Conservation (phyloP, 2,797 vertebrate genomes). For the Glossophaga mutica region DNA sequence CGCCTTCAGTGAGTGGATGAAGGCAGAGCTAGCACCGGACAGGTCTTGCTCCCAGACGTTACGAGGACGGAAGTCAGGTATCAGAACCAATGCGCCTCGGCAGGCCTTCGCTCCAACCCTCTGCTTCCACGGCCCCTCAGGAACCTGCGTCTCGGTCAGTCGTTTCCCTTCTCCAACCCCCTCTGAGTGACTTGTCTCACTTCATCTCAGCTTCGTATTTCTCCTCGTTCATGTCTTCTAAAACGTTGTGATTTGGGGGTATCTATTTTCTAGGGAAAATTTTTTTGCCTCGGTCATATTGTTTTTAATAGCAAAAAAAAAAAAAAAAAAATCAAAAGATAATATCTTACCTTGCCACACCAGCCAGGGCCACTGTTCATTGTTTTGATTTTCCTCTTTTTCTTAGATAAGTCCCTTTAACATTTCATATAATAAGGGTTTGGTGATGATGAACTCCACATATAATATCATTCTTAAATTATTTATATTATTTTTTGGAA, state of each 20-base stretch:
- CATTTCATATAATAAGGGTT: no score
- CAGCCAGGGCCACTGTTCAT: no score
- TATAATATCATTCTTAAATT: not conserved
- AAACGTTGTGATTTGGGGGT: not conserved
- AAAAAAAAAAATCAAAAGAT: not conserved
- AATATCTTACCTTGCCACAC: not conserved
- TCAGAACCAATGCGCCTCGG: not conserved
- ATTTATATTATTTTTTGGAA: conserved; percentile 42
- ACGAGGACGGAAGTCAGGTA: not conserved
- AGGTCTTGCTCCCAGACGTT: not conserved
- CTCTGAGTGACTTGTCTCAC: not conserved
- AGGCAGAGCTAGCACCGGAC: not conserved
- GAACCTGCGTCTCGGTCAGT: not conserved
- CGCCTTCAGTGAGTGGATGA: not conserved
- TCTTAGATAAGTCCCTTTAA: no score
- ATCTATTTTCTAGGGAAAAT: not conserved
- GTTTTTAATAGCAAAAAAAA: not conserved
- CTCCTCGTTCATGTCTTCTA: not conserved
- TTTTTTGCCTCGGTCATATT: not conserved
- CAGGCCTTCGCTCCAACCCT: not conserved
- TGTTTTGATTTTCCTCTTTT: no score
- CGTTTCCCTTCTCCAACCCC: not conserved
- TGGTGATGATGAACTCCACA: not conserved
- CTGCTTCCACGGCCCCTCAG: not conserved
- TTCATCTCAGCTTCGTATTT: not conserved